Evolutionary conservation across 2,888 invertebrate genomes (phyloP).

Genomic region (Orthonevra nobilis): DNA sequence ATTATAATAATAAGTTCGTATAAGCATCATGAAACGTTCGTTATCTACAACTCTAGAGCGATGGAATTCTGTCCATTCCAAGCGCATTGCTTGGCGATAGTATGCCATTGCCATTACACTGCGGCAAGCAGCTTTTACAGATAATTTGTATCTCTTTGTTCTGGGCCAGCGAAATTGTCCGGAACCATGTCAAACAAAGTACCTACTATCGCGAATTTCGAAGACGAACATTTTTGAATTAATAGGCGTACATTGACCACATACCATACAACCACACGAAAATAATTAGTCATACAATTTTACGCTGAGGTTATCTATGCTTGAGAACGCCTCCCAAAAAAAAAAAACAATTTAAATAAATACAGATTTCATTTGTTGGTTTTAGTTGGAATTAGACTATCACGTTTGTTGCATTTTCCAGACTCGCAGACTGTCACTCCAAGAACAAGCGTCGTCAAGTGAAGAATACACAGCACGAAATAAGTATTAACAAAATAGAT

Average conservation of each 20-base stretch:
- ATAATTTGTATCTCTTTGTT: slow-evolving; percentile 42
- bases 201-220: slow-evolving; percentile 24
- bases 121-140: slow-evolving; percentile 5
- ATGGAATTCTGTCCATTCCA: slow-evolving; percentile 48
- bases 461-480: slow-evolving; percentile 18
- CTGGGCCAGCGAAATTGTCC: slow-evolving; percentile 18
- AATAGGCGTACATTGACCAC: slow-evolving; percentile 60
- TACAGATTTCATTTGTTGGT: too few relatives aligned
- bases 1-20: too few relatives aligned
- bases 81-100: slow-evolving; percentile 33
- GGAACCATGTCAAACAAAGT: too few relatives aligned
- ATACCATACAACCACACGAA: background rate
- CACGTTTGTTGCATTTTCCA: slow-evolving; percentile 18
- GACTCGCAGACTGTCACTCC: slow-evolving; percentile 34
- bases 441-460: slow-evolving; percentile 5
- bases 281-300: slow-evolving; percentile 13
- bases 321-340: slow-evolving; percentile 35
- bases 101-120: slow-evolving; percentile 14
- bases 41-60: too few relatives aligned
- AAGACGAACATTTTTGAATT: slow-evolving; percentile 30
- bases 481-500: slow-evolving; percentile 28
- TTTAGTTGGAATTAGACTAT: too few relatives aligned
- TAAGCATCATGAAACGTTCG: too few relatives aligned
- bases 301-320: slow-evolving; percentile 6
- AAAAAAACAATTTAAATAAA: too few relatives aligned